Evolutionary conservation across 2,888 invertebrate genomes (phyloP), one percentile per base, ranked within the genome.

Genomic region (Polyommatus iphigenia): DNA sequence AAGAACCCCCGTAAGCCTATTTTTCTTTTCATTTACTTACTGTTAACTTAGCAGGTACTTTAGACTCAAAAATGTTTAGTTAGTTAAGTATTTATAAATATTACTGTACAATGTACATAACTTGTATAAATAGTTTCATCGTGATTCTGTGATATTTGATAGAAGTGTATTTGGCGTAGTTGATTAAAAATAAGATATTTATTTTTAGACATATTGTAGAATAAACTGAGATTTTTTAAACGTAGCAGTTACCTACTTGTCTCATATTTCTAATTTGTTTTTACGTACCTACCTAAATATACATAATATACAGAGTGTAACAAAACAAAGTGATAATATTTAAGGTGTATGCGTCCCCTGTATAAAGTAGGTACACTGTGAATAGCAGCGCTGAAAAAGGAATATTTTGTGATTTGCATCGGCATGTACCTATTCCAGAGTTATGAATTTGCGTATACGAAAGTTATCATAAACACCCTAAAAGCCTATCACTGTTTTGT

Each of bases 61-160:
- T 50, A 15, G 4, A 54, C 18, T 54, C 4, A 15, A 50, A 15
- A 50, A 50, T 50, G 54, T 54, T 18, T 54, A 59, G 59, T 8
- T 57, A 57, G 20, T 3, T 57, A 57, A 57, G 10, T 20, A 10
- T 20, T 20, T 59, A 20, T 59, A 46, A 46, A 46, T 46, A 59
- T 10, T 2, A 59, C 20, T 20, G 59, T 59, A 59, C 20, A 59
- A 8, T 20, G 59, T 59, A 59, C 20, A 62, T 62, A 50, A 62
- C 20, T 62, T 24, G 24, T 10, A 71, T n/a, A 77, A 71, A 83
- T 81, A 81, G 29, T 29, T 67, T 67, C 82, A 78, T 78, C 83
- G 84, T 87, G 84, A 87, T 87, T 89, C 91, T 91, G 91, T 91
- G 91, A 91, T 91, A 91, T 88, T 88, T 85, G 20, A 75, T 54